Percentiles rank a stretch among this genome's conserved stretches.
Conservation (phyloP, 2,113 vertebrate genomes). For the Antidorcas marsupialis region DNA sequence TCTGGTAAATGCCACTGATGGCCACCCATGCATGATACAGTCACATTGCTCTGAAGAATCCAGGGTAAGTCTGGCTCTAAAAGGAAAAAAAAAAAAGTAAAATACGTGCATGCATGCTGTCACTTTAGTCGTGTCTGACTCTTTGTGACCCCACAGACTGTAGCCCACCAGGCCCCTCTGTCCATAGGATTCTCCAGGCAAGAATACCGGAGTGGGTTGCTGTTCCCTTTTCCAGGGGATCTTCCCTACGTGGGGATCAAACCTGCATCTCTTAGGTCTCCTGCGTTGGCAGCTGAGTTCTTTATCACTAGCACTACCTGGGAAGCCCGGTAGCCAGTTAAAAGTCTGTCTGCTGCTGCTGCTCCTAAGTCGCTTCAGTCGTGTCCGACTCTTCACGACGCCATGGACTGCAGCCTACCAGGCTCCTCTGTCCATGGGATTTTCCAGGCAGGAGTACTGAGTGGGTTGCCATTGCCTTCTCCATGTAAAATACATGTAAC, state of each 20-base stretch:
- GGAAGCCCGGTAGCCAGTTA: neutral
- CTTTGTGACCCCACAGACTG: neutral
- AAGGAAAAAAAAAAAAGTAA: neutral
- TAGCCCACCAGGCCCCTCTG: neutral
- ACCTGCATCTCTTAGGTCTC: neutral
- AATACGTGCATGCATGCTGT: neutral
- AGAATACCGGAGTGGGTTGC: neutral
- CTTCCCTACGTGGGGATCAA: neutral
- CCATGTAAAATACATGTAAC: neutral
- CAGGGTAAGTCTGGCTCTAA: neutral
- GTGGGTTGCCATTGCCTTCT: neutral
- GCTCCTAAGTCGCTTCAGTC: neutral
- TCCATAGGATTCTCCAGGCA: neutral
- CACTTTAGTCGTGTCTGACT: neutral
- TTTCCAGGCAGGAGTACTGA: neutral
- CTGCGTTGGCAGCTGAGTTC: neutral
- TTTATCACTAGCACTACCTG: neutral
- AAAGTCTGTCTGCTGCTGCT: neutral
- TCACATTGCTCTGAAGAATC: conserved; percentile 52
- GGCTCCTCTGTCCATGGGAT: neutral
- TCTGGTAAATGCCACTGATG: conserved; percentile 35
- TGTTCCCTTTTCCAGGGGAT: neutral
- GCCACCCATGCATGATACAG: conserved; percentile 20
- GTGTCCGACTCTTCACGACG: neutral
- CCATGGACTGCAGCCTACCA: neutral